phyloP scores from a whole-genome alignment of 1,140 invertebrate species.

The Drosophila simulans region DNA sequence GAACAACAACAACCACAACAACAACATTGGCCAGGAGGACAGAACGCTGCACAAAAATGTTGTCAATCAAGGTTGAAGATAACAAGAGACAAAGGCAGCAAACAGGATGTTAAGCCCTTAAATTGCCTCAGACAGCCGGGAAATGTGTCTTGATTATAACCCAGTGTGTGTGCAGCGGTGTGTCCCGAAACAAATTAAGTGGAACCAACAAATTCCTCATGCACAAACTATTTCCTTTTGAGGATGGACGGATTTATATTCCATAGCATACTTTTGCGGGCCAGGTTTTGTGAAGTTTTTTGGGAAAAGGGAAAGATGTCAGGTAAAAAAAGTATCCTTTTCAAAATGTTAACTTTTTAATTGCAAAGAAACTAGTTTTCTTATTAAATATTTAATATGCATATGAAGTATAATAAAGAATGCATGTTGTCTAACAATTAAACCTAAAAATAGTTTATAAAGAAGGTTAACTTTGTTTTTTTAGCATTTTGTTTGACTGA shows the following conservation, averaged over 20 bases:
- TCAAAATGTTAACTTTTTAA: too few species aligned
- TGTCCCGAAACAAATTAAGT: slow-evolving; percentile 26
- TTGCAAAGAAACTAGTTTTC: too few species aligned
- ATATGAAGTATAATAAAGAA: too few species aligned
- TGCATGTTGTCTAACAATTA: too few species aligned
- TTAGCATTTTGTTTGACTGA: too few species aligned
- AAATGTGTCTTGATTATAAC: slow-evolving; percentile 27
- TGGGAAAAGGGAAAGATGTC: slow-evolving; percentile 2
- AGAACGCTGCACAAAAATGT: slow-evolving; percentile 69
- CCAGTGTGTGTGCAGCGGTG: slow-evolving; percentile 1
- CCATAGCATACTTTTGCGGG: slow-evolving; percentile 34
- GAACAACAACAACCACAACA: slow-evolving; percentile 29
- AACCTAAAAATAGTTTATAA: too few species aligned
- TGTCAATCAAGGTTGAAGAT: slow-evolving; percentile 74
- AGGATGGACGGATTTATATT: slow-evolving; percentile 13
- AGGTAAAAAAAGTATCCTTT: too few species aligned
- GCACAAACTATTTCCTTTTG: slow-evolving; percentile 37
- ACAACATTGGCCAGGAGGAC: slow-evolving; percentile 16
- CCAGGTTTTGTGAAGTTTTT: neutral
- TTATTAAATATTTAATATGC: too few species aligned
- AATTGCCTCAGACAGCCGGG: slow-evolving; percentile 41
- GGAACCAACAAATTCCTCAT: slow-evolving; percentile 13
- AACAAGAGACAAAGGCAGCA: slow-evolving; percentile 63
- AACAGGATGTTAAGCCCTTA: slow-evolving; percentile 43
- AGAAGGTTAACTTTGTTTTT: too few species aligned